Evolutionary conservation across 2,797 vertebrate species (phyloP).

Genomic region (Karalla daura): DNA sequence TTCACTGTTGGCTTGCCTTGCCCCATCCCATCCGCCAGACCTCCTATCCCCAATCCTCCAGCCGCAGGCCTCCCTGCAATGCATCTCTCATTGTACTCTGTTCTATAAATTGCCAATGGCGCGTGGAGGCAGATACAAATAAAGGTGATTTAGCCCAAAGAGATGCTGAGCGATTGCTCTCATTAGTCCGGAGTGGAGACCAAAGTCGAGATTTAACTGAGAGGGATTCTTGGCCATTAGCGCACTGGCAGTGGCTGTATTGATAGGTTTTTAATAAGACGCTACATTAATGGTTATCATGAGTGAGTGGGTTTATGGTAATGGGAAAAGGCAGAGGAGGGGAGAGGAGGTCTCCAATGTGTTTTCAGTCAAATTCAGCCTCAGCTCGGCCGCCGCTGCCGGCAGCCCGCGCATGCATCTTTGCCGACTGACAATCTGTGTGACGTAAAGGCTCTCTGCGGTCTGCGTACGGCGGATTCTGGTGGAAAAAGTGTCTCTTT

Average conservation of each 20-base stretch:
- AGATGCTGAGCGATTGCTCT: slow-evolving; percentile 88
- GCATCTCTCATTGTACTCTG: slow-evolving; percentile 75
- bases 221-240: slow-evolving; percentile 88
- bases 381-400: slow-evolving; percentile 39
- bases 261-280: slow-evolving; percentile 92
- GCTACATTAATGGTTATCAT: slow-evolving; percentile 88
- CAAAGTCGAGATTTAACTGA: slow-evolving; percentile 86
- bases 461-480: slow-evolving; percentile 39
- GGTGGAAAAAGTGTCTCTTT: slow-evolving; percentile 41
- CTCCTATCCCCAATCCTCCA: slow-evolving; percentile 39
- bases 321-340: slow-evolving; percentile 81
- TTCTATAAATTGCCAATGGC: slow-evolving; percentile 83
- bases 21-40: neutral
- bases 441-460: slow-evolving; percentile 42
- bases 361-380: slow-evolving; percentile 79
- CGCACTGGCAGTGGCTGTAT: slow-evolving; percentile 82
- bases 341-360: slow-evolving; percentile 77
- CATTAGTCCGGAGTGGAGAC: slow-evolving; percentile 88
- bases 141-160: slow-evolving; percentile 90
- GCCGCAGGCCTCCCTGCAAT: slow-evolving; percentile 71
- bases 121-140: slow-evolving; percentile 87
- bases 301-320: slow-evolving; percentile 88
- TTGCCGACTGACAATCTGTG: slow-evolving; percentile 53
- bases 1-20: slow-evolving; percentile 32
- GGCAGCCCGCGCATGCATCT: slow-evolving; percentile 50